Evolutionary conservation across 2,888 invertebrate species (phyloP).

Genomic region (Rhingia campestris): DNA sequence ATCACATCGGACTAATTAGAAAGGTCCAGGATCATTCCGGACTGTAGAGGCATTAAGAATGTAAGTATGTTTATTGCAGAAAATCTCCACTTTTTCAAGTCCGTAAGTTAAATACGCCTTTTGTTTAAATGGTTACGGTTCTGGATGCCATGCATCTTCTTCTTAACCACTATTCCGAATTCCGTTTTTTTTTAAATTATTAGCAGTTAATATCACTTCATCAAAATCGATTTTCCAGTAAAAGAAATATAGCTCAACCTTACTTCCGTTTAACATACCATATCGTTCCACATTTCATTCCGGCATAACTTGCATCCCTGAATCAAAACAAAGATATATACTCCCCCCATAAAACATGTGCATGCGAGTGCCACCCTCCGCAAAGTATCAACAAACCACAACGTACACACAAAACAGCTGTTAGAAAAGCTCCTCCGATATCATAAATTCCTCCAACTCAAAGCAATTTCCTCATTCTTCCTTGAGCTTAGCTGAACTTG

Average conservation of each 20-base stretch:
- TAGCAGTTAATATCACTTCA: too few species aligned
- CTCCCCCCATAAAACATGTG: not conserved
- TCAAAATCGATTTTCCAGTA: too few species aligned
- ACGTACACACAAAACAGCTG: constrained; percentile 58
- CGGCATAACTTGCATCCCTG: not conserved
- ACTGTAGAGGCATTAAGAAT: too few species aligned
- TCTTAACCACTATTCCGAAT: too few species aligned
- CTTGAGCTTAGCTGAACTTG: constrained; percentile 61
- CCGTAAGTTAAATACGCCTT: too few species aligned
- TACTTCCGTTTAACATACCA: constrained; percentile 26
- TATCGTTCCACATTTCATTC: constrained; percentile 7
- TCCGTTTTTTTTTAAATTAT: too few species aligned
- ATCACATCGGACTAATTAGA: too few species aligned
- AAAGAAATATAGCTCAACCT: not conserved
- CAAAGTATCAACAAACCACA: constrained; percentile 27
- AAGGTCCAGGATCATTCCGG: too few species aligned
- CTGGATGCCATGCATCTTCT: too few species aligned
- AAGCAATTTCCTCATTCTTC: constrained; percentile 59
- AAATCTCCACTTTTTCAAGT: too few species aligned
- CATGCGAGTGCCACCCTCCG: constrained; percentile 18
- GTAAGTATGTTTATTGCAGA: too few species aligned
- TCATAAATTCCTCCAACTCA: constrained; percentile 44
- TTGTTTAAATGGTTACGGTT: too few species aligned
- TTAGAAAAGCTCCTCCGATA: constrained; percentile 45
- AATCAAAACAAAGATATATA: constrained; percentile 25